Evolutionary conservation across 2,888 invertebrate species (phyloP), one percentile per base, ranked within the genome.

Genomic region (Noctua comes): DNA sequence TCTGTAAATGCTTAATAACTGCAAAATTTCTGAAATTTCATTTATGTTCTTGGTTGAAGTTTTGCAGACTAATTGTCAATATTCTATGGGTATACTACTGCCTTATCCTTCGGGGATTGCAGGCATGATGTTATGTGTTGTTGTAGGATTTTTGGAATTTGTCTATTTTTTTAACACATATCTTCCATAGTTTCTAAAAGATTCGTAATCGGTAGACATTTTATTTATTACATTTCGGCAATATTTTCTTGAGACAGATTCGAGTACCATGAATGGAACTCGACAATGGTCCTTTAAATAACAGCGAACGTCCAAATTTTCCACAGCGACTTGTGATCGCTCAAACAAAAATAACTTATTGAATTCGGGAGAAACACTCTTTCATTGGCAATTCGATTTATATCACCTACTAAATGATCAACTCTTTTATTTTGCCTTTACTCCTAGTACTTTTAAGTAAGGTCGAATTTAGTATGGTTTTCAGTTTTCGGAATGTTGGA

Each of bases 341-440:
- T 87, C 87, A 88, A 89, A 89, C 85, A 89, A 88, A 89, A 88
- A 86, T 86, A 88, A 86, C 80, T 89, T 89, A 89, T 89, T 89
- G 88, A 89, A 89, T 86, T 76, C 79, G 83, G 74, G 82, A 75
- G 82, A 89, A 89, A 86, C 76, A 84, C 82, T 88, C 84, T 89
- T 86, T 86, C 82, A 89, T 89, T 89, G 83, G 79, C 76, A 83
- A 83, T 88, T 88, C 84, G 88, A 89, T 88, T 88, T 87, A 85
- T 87, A 76, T 79, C 69, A 73, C 78, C 75, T 73, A 75, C 80
- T 59, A 59, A n/a, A 46, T 72, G 43, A 51, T 54, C n/a, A 48
- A 68, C 43, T 73, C 6, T 3, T 36, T 54, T 11, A 68, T 65
- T 66, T 46, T 7, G 27, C 5, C 31, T 21, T 72, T 43, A 36